Conservation (phyloP, 2,113 vertebrate species). For the Galbula dea region DNA sequence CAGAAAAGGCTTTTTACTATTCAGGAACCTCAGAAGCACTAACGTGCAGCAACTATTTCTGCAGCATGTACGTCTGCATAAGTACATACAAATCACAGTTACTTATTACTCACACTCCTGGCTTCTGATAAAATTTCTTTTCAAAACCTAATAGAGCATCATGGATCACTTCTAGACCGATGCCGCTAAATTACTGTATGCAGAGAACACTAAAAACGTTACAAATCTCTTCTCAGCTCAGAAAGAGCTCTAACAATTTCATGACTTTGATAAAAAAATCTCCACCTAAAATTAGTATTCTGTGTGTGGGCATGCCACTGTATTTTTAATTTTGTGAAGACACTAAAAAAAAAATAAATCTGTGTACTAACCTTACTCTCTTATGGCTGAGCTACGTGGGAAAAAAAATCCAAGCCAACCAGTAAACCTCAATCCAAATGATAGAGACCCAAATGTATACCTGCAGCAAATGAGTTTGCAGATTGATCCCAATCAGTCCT, state of each 20-base stretch:
- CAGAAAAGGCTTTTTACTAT: not conserved
- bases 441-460: not conserved
- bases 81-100: not conserved
- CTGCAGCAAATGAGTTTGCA: not conserved
- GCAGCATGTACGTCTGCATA: not conserved
- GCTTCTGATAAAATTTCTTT: slow-evolving; percentile 43
- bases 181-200: not conserved
- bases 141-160: slow-evolving; percentile 42
- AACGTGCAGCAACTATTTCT: not conserved
- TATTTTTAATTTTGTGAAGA: slow-evolving; percentile 32
- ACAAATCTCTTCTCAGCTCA: not conserved
- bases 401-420: not conserved
- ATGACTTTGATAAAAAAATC: slow-evolving; percentile 3
- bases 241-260: not conserved
- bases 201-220: slow-evolving; percentile 11
- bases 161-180: not conserved
- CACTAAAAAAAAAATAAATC: not conserved
- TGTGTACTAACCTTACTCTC: not conserved
- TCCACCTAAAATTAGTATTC: slow-evolving; percentile 16
- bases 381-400: not conserved
- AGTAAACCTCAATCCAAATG: not conserved
- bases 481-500: not conserved
- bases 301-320: not conserved
- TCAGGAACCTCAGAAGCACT: not conserved
- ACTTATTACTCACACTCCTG: slow-evolving; percentile 18